Conservation (phyloP, 2,888 invertebrate genomes). For the Synergus japonicus region DNA sequence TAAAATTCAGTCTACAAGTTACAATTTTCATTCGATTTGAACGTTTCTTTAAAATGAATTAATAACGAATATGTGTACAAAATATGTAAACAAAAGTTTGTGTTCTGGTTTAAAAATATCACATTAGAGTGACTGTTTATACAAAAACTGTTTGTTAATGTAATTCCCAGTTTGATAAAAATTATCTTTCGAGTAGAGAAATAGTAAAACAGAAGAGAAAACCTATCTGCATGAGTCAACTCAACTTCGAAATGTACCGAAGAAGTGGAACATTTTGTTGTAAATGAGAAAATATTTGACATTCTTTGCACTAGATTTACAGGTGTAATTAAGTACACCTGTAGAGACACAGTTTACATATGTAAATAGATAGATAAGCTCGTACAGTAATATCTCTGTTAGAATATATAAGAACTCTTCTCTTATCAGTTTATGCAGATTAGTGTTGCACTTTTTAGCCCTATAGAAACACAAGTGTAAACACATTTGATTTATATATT, state of each 20-base stretch:
- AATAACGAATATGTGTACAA: too few relatives aligned
- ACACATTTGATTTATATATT: constrained; percentile 31
- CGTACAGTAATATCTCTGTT: neutral
- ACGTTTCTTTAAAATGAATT: too few relatives aligned
- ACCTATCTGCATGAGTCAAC: neutral
- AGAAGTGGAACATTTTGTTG: constrained; percentile 17
- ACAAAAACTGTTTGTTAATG: too few relatives aligned
- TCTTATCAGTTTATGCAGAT: constrained; percentile 19
- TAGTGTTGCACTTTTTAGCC: neutral
- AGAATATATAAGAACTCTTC: constrained; percentile 15
- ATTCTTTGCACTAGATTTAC: constrained; percentile 36
- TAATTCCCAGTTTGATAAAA: too few relatives aligned
- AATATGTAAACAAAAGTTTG: too few relatives aligned
- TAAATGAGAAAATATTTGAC: constrained; percentile 30
- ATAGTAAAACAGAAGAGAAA: neutral
- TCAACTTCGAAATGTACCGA: neutral
- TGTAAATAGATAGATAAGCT: constrained; percentile 22
- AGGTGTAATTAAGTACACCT: constrained; percentile 27
- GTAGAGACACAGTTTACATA: constrained; percentile 18
- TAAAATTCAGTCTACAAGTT: too few relatives aligned
- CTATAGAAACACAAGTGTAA: constrained; percentile 4
- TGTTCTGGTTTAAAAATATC: too few relatives aligned
- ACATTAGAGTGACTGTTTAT: too few relatives aligned
- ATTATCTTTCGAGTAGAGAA: neutral
- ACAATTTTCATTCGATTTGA: too few relatives aligned